Evolutionary conservation across 2,888 invertebrate species (phyloP).

Genomic region (Megaustenia siamemsis): DNA sequence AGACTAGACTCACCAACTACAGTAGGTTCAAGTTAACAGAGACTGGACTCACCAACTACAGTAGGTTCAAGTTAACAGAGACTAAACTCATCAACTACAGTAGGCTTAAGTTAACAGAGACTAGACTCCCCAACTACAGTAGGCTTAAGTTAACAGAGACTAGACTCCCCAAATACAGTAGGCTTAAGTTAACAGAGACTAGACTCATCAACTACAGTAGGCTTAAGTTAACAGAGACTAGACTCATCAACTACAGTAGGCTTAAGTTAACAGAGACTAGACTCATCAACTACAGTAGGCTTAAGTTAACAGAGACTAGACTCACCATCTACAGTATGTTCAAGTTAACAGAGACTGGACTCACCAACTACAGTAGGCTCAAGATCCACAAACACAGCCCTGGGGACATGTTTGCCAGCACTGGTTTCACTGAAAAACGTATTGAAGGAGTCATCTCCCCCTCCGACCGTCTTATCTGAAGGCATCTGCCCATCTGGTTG

Average conservation of each 20-base stretch:
- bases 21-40: neutral
- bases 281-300: neutral
- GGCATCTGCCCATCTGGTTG: conserved; percentile 79
- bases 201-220: neutral
- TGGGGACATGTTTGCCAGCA: conserved; percentile 89
- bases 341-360: conserved; percentile 63
- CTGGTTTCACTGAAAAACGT: conserved; percentile 90
- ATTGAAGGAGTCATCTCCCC: conserved; percentile 90
- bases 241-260: neutral
- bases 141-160: neutral
- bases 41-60: neutral
- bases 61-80: neutral
- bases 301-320: neutral
- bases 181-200: neutral
- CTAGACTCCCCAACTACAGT: neutral
- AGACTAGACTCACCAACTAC: neutral
- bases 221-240: neutral
- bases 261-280: neutral
- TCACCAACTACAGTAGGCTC: conserved; percentile 96
- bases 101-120: neutral
- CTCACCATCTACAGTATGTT: neutral
- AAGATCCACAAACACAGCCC: conserved; percentile 88
- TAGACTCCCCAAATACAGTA: neutral
- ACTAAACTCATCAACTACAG: neutral
- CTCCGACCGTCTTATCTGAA: conserved; percentile 71